Base-by-base conservation (phyloP, 2,113 vertebrate genomes). In the Oxyruncus cristatus region DNA sequence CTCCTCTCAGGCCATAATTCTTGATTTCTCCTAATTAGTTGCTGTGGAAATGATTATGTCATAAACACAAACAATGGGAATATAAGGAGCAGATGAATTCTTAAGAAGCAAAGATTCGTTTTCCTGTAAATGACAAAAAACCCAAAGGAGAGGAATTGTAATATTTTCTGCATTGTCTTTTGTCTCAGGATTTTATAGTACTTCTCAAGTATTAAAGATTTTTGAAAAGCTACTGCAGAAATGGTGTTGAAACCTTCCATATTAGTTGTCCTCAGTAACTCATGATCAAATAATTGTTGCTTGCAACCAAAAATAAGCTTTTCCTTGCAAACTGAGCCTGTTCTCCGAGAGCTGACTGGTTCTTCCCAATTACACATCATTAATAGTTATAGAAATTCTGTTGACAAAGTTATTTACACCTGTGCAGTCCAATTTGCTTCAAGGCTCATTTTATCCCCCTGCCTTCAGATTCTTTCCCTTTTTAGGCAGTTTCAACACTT, bases 81-180 rank as follows among this genome's bases (percentile, higher is more conserved):
- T 86, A 91, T 94, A 97, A 94, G 61, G 75, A 95, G 85, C 89
- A 97, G 93, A 97, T 94, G 92, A 97, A 95, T 96, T 97, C 93
- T 96, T 97, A 89, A 97, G 96, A 97, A 97, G 97, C 82, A 92
- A 97, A 96, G 83, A 95, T 96, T 95, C 94, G 73, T 96, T 97
- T 98, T 97, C 79, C 91, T 98, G 63, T 96, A 97, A 97, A 96
- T 95, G 94, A 80, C 92, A 37, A 93, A 95, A 93, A 93, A 89
- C 71, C 86, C 63, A 56, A 94, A 90, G 77, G 77, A 85, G 63
- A 86, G 72, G 41, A 59, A 81, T 88, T 92, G 80, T 76, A 94
- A 95, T 96, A 65, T 42, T 94, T 96, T 81, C 81, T 94, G 50
- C n/a, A 88, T 72, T 93, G 55, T 77, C 89, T 94, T 97, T 96